Evolutionary conservation across 2,888 invertebrate genomes (phyloP), one percentile per base, ranked within the genome.

Genomic region (Colostygia pectinataria): DNA sequence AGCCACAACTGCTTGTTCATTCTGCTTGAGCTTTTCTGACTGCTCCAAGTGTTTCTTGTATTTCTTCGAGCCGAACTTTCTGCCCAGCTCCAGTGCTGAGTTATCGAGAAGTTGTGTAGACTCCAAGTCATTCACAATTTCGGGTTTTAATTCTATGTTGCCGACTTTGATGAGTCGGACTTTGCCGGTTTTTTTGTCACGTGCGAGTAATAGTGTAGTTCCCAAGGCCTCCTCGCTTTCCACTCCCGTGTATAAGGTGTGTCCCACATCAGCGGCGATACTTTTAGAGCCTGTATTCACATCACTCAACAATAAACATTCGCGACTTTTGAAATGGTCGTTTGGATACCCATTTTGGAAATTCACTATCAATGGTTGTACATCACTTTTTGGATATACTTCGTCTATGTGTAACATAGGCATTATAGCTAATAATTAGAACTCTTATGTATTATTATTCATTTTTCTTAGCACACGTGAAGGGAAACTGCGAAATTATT

Each of bases 31-130:
- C 65, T 90, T 91, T 65, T 93, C 93, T 0, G 70, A 73, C n/a
- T 93, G 93, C 59, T 93, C 93, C 50, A 92, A 91, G 36, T 76
- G 74, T 57, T 92, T 75, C 66, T 92, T 93, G 0, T 83, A 82
- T 63, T 87, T 92, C 56, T 94, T 94, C 0, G 93, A 93, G 1
- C 93, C 94, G 65, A 94, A 94, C 56, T 92, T 90, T 61, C 92
- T 92, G 34, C 92, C 92, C 0, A 94, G 72, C 40, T 89, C 89
- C 13, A 83, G 63, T 31, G 70, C 62, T 12, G 77, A 83, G 0
- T 73, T 78, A 10, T 88, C 81, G 0, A 71, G 41, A 0, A 60
- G 20, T 4, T 72, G 65, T 0, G 71, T 40, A 0, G 65, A 40
- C 4, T 73, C 66, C 1, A 67, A 25, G 0, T 76, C 66, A 0